Evolutionary conservation across 92 coral and sea anemone species (phyloP).

Genomic region (Epizoanthus ramosus): DNA sequence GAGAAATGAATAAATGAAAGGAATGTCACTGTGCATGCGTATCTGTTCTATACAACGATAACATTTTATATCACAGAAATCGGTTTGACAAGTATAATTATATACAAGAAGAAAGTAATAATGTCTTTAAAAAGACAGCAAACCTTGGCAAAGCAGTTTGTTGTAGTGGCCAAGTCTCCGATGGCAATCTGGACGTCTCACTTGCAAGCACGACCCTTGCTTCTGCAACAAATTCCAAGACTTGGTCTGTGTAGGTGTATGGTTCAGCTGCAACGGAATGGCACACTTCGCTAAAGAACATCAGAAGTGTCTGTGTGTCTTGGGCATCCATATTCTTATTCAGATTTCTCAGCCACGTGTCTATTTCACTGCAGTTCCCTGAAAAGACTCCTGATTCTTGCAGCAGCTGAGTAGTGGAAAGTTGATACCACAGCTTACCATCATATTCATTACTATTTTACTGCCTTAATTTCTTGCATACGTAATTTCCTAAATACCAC

Average conservation of each 20-base stretch:
- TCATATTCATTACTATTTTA: not conserved
- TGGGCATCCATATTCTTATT: conserved; percentile 10
- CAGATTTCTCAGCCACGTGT: conserved; percentile 70
- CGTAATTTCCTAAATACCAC: no score
- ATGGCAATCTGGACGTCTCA: conserved; percentile 7
- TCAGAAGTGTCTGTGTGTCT: conserved; percentile 42
- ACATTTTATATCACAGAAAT: no score
- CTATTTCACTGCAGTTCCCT: conserved; percentile 52
- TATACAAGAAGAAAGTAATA: no score
- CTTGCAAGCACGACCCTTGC: conserved; percentile 55
- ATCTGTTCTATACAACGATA: no score
- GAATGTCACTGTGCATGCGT: not conserved
- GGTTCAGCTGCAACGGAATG: conserved; percentile 73
- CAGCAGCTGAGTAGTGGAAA: conserved; percentile 55
- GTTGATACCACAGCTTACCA: not conserved
- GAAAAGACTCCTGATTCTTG: conserved; percentile 60
- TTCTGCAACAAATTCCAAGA: conserved; percentile 62
- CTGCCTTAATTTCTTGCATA: no score
- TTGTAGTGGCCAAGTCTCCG: not conserved
- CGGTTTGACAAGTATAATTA: no score
- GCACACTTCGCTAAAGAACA: conserved; percentile 71
- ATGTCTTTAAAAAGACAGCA: not conserved
- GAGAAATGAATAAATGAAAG: no score
- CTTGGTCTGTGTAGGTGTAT: conserved; percentile 68
- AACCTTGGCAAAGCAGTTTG: not conserved